Base-by-base conservation (phyloP, 1,140 invertebrate species). In the Melanaphis sacchari region DNA sequence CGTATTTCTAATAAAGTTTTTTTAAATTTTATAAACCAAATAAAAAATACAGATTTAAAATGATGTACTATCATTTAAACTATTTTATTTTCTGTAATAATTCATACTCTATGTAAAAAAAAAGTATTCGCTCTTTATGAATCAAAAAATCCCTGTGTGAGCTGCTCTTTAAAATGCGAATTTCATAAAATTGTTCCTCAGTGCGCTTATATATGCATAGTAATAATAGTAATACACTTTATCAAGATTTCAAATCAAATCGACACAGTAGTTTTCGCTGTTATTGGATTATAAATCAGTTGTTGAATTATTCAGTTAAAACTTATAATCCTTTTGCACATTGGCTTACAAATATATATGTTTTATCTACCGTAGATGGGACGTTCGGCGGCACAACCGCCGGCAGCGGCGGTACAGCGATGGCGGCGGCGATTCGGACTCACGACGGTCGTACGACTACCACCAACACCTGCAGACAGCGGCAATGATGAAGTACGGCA, bases 361-460 rank as follows among this genome's bases (percentile, higher is more conserved):
- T 82, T 24, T 40, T 15, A 49, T n/a, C 49, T 11, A 36, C 1
- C 38, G 3, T 5, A 90, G 89, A 59, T 90, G 89, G 89, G 89
- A 90, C 24, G 89, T 59, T 24, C 49, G 89, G 52, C 52, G 89
- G 15, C 89, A 90, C 11, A 38, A 90, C 52, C 49, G 46, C 1
- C 89, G 89, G 1, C 49, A 90, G 38, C 89, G 89, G 38, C 52
- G 88, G 9, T 54, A 89, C 21, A 54, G 88, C 49, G 88, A 54
- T 21, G 88, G 88, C n/a, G 31, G 46, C 87, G 89, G 38, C 0
- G 52, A 59, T 6, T 40, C 52, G 38, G 52, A 90, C 18, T 38
- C 52, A 3, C 89, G 52, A 1, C 52, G 89, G 26, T 26, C 52
- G 52, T 90, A 59, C 38, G 89, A 90, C 24, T 90, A 90, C 8